phyloP scores from a whole-genome alignment of 2,888 invertebrate species.

The Congeria kusceri region DNA sequence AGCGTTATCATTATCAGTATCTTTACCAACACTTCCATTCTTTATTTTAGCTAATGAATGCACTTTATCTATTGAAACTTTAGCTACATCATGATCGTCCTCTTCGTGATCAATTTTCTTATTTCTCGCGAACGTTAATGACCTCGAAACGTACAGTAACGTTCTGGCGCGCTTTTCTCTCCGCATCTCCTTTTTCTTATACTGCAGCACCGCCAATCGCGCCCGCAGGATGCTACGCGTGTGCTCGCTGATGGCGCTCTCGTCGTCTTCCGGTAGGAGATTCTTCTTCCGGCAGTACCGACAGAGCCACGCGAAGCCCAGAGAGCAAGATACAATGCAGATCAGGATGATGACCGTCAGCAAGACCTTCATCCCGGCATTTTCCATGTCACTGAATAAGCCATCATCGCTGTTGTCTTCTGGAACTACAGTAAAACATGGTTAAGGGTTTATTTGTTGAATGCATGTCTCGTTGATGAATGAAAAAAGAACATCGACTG shows the following conservation, averaged over 20 bases:
- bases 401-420: no score
- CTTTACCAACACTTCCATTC: conserved; percentile 12
- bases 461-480: no score
- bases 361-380: conserved; percentile 50
- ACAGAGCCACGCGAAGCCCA: conserved; percentile 74
- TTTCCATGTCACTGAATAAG: conserved; percentile 18
- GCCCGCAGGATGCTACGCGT: conserved; percentile 67
- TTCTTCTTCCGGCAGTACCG: conserved; percentile 72
- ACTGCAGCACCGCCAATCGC: conserved; percentile 64
- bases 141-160: conserved; percentile 23
- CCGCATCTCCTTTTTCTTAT: conserved; percentile 49
- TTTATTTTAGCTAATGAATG: background rate
- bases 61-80: conserved; percentile 2
- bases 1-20: background rate
- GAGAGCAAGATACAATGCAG: conserved; percentile 69
- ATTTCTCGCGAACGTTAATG: conserved; percentile 28
- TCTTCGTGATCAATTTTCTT: conserved; percentile 20
- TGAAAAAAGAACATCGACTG: no score
- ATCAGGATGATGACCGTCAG: conserved; percentile 63
- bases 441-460: no score
- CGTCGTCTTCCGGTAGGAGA: conserved; percentile 70
- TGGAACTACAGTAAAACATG: no score
- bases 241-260: conserved; percentile 76
- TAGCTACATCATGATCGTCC: background rate
- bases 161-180: conserved; percentile 21